Percentiles rank a stretch among this genome's conserved stretches.
phyloP scores from a whole-genome alignment of 2,113 vertebrate genomes.

The Chionodraco myersi region DNA sequence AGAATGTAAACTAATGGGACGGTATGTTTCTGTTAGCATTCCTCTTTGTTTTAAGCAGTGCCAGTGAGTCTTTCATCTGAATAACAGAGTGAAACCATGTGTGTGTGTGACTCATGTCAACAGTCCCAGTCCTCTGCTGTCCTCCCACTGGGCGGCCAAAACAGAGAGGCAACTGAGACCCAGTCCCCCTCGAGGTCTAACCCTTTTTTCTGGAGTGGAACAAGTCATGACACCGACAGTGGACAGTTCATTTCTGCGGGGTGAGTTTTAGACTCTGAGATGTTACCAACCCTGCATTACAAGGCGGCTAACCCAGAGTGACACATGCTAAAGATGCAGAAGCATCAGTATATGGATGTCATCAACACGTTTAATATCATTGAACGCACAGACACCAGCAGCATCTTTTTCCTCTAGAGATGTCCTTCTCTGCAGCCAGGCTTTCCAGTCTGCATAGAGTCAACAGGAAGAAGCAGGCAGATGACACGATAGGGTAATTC shows the following conservation, averaged over 20 bases:
- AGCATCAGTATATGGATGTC: constrained; percentile 24
- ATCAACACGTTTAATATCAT: neutral
- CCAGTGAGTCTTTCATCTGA: constrained; percentile 44
- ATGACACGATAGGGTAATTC: constrained; percentile 52
- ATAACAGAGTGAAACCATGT: constrained; percentile 53
- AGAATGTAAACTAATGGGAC: constrained; percentile 36
- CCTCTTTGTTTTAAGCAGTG: constrained; percentile 38
- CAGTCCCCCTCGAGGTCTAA: constrained; percentile 31
- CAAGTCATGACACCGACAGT: constrained; percentile 32
- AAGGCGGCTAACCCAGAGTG: constrained; percentile 35
- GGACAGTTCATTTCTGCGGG: constrained; percentile 55
- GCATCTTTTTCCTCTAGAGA: constrained; percentile 34
- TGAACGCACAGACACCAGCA: constrained; percentile 12
- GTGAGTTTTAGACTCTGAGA: constrained; percentile 7
- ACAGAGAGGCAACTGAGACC: neutral
- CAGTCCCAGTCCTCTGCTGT: constrained; percentile 12
- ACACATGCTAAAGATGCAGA: constrained; percentile 55
- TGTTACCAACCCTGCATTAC: constrained; percentile 1
- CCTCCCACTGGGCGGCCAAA: constrained; percentile 4
- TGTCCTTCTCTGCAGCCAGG: neutral
- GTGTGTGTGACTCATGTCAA: constrained; percentile 39
- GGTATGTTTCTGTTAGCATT: constrained; percentile 56
- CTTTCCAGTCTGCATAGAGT: constrained; percentile 11
- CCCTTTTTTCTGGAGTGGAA: constrained; percentile 37
- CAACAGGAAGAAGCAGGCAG: constrained; percentile 62